Conservation (phyloP, 37 sponge, comb jelly and placozoan genomes). For the Oopsacas minuta region DNA sequence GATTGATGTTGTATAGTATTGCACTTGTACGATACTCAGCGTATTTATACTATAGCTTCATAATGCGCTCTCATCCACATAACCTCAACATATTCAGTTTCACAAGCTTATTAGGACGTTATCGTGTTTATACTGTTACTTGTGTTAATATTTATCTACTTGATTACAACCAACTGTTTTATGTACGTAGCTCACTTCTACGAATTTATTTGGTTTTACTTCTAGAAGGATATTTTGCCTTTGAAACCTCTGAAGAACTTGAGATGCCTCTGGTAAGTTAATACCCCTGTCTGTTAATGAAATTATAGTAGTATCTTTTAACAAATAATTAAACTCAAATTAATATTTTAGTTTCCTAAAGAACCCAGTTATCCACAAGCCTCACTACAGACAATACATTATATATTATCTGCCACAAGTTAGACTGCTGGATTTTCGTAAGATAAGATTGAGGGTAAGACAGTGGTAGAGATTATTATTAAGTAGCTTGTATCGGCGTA, state of each 20-base stretch:
- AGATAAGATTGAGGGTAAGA: slow-evolving; percentile 60
- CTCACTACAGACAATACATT: slow-evolving; percentile 60
- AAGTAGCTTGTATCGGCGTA: no score
- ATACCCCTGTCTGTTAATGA: not conserved
- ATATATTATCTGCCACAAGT: slow-evolving; percentile 68
- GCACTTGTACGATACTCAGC: no score
- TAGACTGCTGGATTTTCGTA: slow-evolving; percentile 74
- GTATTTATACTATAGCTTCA: no score
- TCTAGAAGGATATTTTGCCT: slow-evolving; percentile 19
- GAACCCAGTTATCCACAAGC: slow-evolving; percentile 76
- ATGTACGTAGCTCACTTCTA: no score
- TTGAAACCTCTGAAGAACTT: not conserved
- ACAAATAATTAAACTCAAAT: not conserved
- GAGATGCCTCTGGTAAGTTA: slow-evolving; percentile 9
- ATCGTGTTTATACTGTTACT: no score
- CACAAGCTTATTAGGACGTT: no score
- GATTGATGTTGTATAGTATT: no score
- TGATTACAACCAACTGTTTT: no score
- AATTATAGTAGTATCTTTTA: not conserved
- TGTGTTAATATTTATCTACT: no score
- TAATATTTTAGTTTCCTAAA: slow-evolving; percentile 43
- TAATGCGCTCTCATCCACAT: no score
- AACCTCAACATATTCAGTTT: no score
- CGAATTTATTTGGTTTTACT: no score
- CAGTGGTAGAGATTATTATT: not conserved